These are phyloP conservation scores for Poeciliopsis gracilis DNA, from an alignment of 2,797 vertebrate species.

Conservation along the genomic window DNA sequence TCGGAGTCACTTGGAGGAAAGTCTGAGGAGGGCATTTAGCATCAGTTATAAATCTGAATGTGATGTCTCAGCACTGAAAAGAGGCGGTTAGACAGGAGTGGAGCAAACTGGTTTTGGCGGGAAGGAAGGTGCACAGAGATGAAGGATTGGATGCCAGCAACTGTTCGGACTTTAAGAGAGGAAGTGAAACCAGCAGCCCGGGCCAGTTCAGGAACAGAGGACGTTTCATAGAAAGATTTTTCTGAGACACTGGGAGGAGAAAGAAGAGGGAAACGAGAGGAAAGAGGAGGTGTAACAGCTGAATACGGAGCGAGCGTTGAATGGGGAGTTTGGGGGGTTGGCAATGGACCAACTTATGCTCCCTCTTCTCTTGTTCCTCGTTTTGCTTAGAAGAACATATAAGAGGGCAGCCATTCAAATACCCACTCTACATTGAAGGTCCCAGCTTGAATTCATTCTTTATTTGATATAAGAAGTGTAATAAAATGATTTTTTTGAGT, in stretches of 20 bases:
- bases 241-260: conserved; percentile 20
- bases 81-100: conserved; percentile 5
- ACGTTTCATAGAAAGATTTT: conserved; percentile 17
- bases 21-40: conserved; percentile 26
- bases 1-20: conserved; percentile 37
- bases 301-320: conserved; percentile 75
- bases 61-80: conserved; percentile 39
- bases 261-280: conserved; percentile 36
- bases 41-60: conserved; percentile 50
- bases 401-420: conserved; percentile 9
- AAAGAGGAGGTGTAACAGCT: conserved; percentile 75
- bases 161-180: conserved; percentile 46
- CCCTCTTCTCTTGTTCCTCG: conserved; percentile 33
- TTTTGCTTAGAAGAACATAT: conserved; percentile 35
- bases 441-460: background rate
- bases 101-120: conserved; percentile 27
- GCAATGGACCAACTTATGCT: conserved; percentile 84
- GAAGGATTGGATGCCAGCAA: conserved; percentile 38
- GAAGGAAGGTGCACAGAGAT: conserved; percentile 35
- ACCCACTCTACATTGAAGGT: conserved; percentile 29
- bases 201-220: conserved; percentile 37
- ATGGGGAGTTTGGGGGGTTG: conserved; percentile 51
- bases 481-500: background rate
- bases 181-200: conserved; percentile 45
- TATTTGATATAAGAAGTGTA: background rate